Evolutionary conservation across 2,797 vertebrate species (phyloP).

Genomic region (Craterocephalus amniculus): DNA sequence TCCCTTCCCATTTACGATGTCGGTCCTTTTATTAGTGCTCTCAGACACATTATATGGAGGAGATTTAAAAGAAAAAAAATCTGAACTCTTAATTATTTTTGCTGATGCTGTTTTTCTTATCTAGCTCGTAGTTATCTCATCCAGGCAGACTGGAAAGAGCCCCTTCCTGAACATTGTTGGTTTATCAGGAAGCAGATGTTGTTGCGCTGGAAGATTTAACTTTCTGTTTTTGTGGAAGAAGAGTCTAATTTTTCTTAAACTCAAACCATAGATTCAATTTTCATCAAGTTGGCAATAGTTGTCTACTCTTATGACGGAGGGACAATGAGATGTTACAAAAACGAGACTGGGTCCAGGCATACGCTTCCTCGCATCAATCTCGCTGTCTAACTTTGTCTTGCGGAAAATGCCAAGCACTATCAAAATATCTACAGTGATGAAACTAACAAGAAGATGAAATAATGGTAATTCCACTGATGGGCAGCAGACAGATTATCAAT

Average conservation of each 20-base stretch:
- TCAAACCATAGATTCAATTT: constrained; percentile 24
- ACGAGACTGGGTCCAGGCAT: constrained; percentile 33
- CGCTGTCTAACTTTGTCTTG: constrained; percentile 31
- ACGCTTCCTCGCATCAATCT: constrained; percentile 46
- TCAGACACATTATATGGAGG: constrained; percentile 28
- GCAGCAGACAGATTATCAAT: constrained; percentile 69
- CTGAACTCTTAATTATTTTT: constrained; percentile 12
- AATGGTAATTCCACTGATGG: constrained; percentile 58
- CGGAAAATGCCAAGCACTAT: constrained; percentile 20
- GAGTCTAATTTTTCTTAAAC: constrained; percentile 11
- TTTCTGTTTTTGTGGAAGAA: not conserved
- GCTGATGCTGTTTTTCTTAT: constrained; percentile 24
- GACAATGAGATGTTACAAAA: constrained; percentile 43
- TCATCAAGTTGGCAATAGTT: constrained; percentile 8
- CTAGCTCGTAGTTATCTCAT: constrained; percentile 10
- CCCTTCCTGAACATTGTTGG: constrained; percentile 1
- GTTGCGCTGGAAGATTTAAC: constrained; percentile 19
- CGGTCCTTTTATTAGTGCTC: constrained; percentile 41
- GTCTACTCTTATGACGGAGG: constrained; percentile 17
- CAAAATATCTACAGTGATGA: constrained; percentile 26
- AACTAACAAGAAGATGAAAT: constrained; percentile 48
- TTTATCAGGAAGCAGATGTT: constrained; percentile 19
- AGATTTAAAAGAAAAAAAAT: constrained; percentile 17
- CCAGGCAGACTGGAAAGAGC: not conserved
- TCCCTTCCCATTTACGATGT: constrained; percentile 48